Evolutionary conservation across 1,140 invertebrate species (phyloP), one percentile per base, ranked within the genome.

Genomic region (Trichoplusia ni): DNA sequence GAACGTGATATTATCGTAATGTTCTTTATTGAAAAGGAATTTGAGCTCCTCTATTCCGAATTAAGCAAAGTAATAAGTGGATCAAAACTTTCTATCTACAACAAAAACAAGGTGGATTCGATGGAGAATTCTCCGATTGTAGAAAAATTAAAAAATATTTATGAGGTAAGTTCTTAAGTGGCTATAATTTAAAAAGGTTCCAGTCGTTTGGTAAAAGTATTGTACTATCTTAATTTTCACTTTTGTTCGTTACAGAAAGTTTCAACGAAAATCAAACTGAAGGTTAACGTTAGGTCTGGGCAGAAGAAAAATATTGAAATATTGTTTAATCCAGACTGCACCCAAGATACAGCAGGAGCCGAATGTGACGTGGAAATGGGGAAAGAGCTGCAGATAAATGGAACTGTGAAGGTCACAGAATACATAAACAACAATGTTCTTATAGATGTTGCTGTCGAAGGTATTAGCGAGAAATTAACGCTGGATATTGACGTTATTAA

Each of bases 1-100:
- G 93, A 97, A 72, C 94, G 96, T 64, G 93, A 95, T 49, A 95
- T 97, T 16, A 96, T 96, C 84, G 91, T 98, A 27, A 96, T 98
- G 60, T 98, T 98, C 91, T 95, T 96, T 11, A 95, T 98, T 1
- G 95, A 94, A 5, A 77, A 91, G 16, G 91, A 92, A 47, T 93
- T 95, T 77, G 84, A 92, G 19, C 78, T 86, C 2, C 90, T 95
- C 31, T 98, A 98, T 82, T 88, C 93, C 56, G 84, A 92, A 54
- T 87, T 98, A 0, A 92, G 90, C 40, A 71, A 90, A 8, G 86
- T 91, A 29, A 93, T 94, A 70, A 92, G 92, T 77, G 94, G 92
- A 23, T 77, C 75, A 8, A 68, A 64, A 42, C 42, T 62, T 8
- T 38, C 13, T 25, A 7, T 63, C 54, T 38, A 16, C 40, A 46